Base-by-base conservation (phyloP, 2,113 vertebrate genomes). In the Pachypanchax playfairii region DNA sequence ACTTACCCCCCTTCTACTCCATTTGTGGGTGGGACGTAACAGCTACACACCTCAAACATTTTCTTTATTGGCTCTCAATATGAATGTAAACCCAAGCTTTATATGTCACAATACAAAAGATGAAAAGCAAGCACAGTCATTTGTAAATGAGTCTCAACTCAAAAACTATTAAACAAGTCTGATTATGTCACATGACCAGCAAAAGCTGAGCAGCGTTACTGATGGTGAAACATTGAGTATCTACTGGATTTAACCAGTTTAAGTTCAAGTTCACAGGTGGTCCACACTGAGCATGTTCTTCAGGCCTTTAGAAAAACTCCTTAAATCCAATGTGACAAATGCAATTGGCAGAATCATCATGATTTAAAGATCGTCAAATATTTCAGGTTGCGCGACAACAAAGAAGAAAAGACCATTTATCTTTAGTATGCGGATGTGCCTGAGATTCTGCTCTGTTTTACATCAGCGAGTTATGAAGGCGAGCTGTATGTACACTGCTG, bases 301-400 rank as follows among this genome's bases (percentile, higher is more conserved):
- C n/a, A n/a, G n/a, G n/a, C n/a, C 14, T 22, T 48, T 21, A 33
- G 33, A 39, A 15, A 39, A 65, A 48, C 3, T 41, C 38, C 0
- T 52, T 65, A 53, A 70, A 72, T 60, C 42, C 20, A 24, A 15
- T 20, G 39, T 58, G 59, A 57, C 60, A 67, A 48, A 50, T 26
- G 2, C 28, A 76, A 65, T 22, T 20, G 50, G 28, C 7, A 31
- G 28, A 60, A 62, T 52, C 53, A 39, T 2, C 15, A 8, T 1
- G 57, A 56, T 47, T 70, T 57, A 82, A 67, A 73, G 42, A 15
- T 65, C 62, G 58, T 78, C 65, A 71, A 68, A 60, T 56, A 65
- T 83, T 70, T 73, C 22, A 61, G 20, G 66, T 71, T 41, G 29
- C 53, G 18, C 15, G 0, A 38, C 70, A 56, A 49, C 41, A 12